Conservation (phyloP, 1,140 invertebrate genomes). For the Amyelois transitella region DNA sequence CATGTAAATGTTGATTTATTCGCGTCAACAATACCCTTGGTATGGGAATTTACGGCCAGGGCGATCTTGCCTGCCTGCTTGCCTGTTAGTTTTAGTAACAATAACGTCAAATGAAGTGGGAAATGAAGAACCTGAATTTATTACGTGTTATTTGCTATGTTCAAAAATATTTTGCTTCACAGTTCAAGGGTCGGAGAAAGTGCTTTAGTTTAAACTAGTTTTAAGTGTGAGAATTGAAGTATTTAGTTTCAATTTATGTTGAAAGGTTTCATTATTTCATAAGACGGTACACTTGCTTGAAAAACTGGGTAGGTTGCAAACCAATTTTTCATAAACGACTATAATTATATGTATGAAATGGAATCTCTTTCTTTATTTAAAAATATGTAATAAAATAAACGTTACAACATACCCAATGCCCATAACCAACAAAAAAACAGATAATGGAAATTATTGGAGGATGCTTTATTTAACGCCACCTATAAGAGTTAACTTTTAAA, state of each 20-base stretch:
- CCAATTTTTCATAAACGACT: no score
- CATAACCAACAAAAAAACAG: no score
- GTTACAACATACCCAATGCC: no score
- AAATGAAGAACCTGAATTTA: constrained; percentile 25
- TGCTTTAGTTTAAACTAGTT: constrained; percentile 15
- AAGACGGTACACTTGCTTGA: not conserved
- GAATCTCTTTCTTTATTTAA: no score
- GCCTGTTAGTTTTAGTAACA: constrained; percentile 32
- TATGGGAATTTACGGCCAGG: constrained; percentile 45
- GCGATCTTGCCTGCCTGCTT: not conserved
- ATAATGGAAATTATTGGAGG: no score
- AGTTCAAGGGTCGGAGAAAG: constrained; percentile 19
- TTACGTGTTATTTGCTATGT: constrained; percentile 8
- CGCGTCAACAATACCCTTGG: constrained; percentile 48
- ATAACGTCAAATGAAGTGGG: constrained; percentile 33
- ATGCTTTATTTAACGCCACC: no score
- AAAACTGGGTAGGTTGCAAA: not conserved
- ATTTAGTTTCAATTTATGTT: not conserved
- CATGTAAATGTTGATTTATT: constrained; percentile 65
- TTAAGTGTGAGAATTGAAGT: not conserved
- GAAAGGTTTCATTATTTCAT: not conserved
- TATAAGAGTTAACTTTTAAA: no score
- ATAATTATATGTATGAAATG: no score
- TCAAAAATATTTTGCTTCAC: constrained; percentile 19
- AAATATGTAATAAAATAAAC: no score